Evolutionary conservation across 2,797 vertebrate genomes (phyloP).

Genomic region (Hydrocynus forskahlii): DNA sequence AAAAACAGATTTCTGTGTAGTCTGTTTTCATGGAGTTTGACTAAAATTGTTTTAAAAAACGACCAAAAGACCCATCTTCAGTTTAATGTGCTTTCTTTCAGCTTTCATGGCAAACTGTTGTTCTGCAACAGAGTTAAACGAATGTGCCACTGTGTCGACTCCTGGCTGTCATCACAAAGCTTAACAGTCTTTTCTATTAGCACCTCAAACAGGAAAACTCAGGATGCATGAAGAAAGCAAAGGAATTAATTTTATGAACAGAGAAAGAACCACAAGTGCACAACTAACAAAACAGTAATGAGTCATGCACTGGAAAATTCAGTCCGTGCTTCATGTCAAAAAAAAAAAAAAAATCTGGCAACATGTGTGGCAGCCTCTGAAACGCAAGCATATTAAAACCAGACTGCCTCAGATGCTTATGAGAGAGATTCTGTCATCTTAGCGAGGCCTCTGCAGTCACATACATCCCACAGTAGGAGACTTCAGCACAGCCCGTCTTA

Average conservation of each 20-base stretch:
- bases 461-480: conserved; percentile 30
- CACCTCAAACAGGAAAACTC: background rate
- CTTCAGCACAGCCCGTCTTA: conserved; percentile 21
- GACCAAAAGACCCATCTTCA: background rate
- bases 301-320: conserved; percentile 26
- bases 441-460: conserved; percentile 26
- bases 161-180: background rate
- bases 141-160: background rate
- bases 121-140: background rate
- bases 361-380: conserved; percentile 8
- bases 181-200: background rate
- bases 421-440: conserved; percentile 41
- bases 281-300: conserved; percentile 15
- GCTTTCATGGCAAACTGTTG: conserved; percentile 29
- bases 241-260: background rate
- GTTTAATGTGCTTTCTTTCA: background rate
- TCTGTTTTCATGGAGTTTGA: too few species aligned
- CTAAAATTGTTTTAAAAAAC: too few species aligned
- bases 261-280: background rate
- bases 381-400: conserved; percentile 38
- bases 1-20: too few species aligned
- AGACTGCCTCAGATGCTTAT: conserved; percentile 36
- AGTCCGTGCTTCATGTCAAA: background rate
- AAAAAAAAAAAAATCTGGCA: conserved; percentile 34
- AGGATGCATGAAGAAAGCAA: background rate